Conservation (phyloP, 2,888 invertebrate genomes). For the Pseudococcus jackbeardsleyi region DNA sequence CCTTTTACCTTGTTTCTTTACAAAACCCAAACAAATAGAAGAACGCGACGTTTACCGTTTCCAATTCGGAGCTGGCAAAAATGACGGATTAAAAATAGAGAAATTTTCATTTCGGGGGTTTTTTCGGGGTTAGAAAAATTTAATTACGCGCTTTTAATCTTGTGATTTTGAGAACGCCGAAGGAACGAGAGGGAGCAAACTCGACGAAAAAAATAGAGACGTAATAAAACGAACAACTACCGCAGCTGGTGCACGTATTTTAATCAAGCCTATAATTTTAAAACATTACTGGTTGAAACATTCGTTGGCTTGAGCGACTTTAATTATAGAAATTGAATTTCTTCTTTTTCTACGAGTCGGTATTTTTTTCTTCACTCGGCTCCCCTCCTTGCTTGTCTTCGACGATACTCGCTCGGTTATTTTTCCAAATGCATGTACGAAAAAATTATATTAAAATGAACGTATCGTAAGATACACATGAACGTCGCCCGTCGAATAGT, state of each 20-base stretch:
- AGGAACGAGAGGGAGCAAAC: background rate
- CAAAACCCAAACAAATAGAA: slow-evolving; percentile 8
- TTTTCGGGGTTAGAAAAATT: slow-evolving; percentile 31
- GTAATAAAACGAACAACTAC: slow-evolving; percentile 47
- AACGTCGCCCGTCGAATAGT: slow-evolving; percentile 20
- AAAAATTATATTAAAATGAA: background rate
- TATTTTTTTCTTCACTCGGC: background rate
- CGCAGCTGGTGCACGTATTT: slow-evolving; percentile 51
- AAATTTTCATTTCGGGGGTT: slow-evolving; percentile 28
- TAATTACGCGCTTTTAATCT: slow-evolving; percentile 44
- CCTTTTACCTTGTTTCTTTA: background rate
- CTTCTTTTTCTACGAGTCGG: slow-evolving; percentile 18
- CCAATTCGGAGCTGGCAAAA: background rate
- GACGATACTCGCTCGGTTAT: background rate
- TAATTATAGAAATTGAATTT: slow-evolving; percentile 50
- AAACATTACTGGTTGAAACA: slow-evolving; percentile 51
- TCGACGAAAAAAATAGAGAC: background rate
- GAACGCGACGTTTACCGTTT: background rate
- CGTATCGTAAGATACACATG: background rate
- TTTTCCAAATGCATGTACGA: background rate
- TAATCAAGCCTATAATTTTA: slow-evolving; percentile 50
- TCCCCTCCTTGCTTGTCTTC: background rate
- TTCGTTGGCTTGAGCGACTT: slow-evolving; percentile 45
- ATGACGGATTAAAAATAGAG: background rate
- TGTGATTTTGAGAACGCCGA: slow-evolving; percentile 6